Base-by-base conservation (phyloP, 2,888 invertebrate genomes). In the Calliopum simillimum region DNA sequence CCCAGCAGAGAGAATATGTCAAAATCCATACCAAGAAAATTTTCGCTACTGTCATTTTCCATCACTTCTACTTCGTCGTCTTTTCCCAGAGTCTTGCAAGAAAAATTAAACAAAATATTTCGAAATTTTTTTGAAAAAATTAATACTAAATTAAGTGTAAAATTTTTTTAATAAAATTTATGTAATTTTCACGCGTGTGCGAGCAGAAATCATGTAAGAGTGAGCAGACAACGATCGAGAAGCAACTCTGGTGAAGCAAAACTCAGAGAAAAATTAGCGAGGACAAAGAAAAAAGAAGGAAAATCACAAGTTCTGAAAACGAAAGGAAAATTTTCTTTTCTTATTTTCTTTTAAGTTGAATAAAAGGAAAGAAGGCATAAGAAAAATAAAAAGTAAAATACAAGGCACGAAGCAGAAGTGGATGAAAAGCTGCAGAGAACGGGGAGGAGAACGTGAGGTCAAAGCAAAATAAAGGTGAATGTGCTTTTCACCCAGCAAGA, bases 391-490 rank as follows among this genome's bases (percentile, higher is more conserved):
- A 61, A 33, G 56, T 56, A 25, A 21, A 3, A 43, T 16, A 43
- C 1, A 21, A 64, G 33, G 25, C 56, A 19, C n/a, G 49, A 41
- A 51, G 12, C 23, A 55, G 16, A 51, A 12, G 49, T 12, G 25
- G 63, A 6, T 12, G 51, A 51, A 43, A 43, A 43, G 44, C 43
- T n/a, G 41, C 33, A 46, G 33, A 46, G 33, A 19, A 55, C 19
- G 49, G 49, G 25, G 23, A 59, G 33, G 59, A 43, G 14, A 49
- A 44, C 56, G 66, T 66, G 56, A 46, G 66, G 33, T 33, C 66
- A 66, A 66, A 49, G 49, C 47, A 67, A 67, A 67, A 67, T 58
- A 59, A 59, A 67, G 67, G 67, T 67, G 67, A 59, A 59, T 59
- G 59, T n/a, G n/a, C 56, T 55, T 21, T 61, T 14, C 5, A 46